Evolutionary conservation across 1,140 invertebrate species (phyloP).

Genomic region (Diorhabda sublineata): DNA sequence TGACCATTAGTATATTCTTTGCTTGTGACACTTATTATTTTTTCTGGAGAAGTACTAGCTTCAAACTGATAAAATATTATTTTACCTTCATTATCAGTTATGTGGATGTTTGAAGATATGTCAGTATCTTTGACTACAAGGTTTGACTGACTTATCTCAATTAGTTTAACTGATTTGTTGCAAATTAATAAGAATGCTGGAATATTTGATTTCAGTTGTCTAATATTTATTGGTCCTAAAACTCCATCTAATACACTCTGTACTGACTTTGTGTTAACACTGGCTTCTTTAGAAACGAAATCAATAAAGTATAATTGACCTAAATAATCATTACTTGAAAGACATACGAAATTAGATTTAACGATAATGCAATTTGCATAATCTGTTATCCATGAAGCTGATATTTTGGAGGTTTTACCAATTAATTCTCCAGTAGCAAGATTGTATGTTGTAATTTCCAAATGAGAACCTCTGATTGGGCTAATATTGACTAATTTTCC

Average conservation of each 20-base stretch:
- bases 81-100: constrained; percentile 21
- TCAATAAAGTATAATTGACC: constrained; percentile 39
- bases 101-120: constrained; percentile 34
- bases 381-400: constrained; percentile 60
- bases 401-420: constrained; percentile 56
- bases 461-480: constrained; percentile 59
- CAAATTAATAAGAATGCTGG: constrained; percentile 36
- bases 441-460: constrained; percentile 68
- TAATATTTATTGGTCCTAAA: constrained; percentile 23
- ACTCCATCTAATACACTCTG: constrained; percentile 22
- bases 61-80: constrained; percentile 33
- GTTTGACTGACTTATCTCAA: constrained; percentile 29
- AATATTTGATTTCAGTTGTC: constrained; percentile 25
- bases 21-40: constrained; percentile 30
- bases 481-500: constrained; percentile 63
- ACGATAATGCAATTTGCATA: constrained; percentile 58
- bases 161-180: constrained; percentile 34
- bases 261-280: constrained; percentile 31
- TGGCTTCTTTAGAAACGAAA: constrained; percentile 26
- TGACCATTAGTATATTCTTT: constrained; percentile 27
- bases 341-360: constrained; percentile 61
- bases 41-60: constrained; percentile 34
- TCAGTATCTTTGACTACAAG: constrained; percentile 30
- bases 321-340: constrained; percentile 49
- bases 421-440: constrained; percentile 60